phyloP scores from a whole-genome alignment of 2,797 vertebrate species.

The Tinamus major region DNA sequence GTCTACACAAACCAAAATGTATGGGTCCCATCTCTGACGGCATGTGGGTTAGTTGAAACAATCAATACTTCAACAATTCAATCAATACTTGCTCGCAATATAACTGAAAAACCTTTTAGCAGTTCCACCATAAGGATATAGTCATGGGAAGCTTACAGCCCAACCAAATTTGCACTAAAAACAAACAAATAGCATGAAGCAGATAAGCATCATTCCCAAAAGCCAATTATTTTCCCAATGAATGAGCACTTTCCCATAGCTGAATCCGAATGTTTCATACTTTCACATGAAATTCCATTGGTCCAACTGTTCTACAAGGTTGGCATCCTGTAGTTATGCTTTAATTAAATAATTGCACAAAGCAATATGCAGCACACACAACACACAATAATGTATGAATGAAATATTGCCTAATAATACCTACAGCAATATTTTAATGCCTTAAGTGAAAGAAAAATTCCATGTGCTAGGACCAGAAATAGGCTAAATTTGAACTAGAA shows the following conservation, averaged over 20 bases:
- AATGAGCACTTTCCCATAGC: conserved; percentile 32
- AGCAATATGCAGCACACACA: background rate
- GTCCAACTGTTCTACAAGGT: conserved; percentile 36
- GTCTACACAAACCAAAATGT: background rate
- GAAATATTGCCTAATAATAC: conserved; percentile 2
- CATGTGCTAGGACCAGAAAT: background rate
- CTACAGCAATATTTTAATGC: background rate
- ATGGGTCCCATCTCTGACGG: background rate
- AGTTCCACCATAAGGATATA: background rate
- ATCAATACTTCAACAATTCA: background rate
- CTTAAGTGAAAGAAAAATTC: background rate
- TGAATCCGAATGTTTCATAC: conserved; percentile 34
- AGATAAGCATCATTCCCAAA: conserved; percentile 54
- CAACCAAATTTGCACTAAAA: background rate
- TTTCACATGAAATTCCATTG: conserved; percentile 54
- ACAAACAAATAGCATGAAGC: conserved; percentile 9
- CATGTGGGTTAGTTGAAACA: background rate
- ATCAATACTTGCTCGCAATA: conserved; percentile 17
- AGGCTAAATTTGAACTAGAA: background rate
- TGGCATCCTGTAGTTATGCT: conserved; percentile 19
- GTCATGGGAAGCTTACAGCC: conserved; percentile 13
- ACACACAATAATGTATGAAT: conserved; percentile 5
- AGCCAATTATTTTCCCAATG: conserved; percentile 23
- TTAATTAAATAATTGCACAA: conserved; percentile 69
- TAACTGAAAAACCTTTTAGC: background rate